These are phyloP conservation scores for Rapana venosa DNA, from an alignment of 2,888 invertebrate species.

Conservation along the genomic window DNA sequence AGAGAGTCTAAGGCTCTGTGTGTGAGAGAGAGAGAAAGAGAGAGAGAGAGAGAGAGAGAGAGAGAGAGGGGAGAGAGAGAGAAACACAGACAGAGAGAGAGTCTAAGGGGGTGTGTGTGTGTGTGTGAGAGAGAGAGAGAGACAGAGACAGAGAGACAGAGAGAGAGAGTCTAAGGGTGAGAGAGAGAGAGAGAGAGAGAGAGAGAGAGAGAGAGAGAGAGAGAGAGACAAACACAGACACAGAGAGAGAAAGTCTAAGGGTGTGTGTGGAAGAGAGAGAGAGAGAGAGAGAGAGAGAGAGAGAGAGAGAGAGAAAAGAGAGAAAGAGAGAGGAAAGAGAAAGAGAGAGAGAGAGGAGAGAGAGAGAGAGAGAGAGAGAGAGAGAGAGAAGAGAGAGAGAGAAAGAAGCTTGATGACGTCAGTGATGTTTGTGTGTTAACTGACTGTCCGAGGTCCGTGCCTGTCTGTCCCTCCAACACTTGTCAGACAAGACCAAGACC, in stretches of 20 bases:
- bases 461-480: too few species aligned
- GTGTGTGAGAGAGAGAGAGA: background rate
- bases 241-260: too few species aligned
- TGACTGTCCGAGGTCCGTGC: too few species aligned
- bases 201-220: background rate
- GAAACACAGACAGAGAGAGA: background rate
- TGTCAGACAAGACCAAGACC: too few species aligned
- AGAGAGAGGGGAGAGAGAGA: background rate
- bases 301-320: background rate
- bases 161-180: background rate
- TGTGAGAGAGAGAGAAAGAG: background rate
- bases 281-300: background rate
- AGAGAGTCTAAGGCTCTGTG: background rate
- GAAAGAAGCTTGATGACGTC: background rate
- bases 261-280: too few species aligned
- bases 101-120: too few species aligned
- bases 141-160: background rate
- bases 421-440: too few species aligned
- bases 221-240: too few species aligned
- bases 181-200: background rate
- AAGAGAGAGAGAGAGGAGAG: background rate
- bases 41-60: background rate
- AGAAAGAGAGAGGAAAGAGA: background rate
- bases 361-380: too few species aligned
- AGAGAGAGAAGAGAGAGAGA: slow-evolving; percentile 6